Conservation (phyloP, 2,113 vertebrate species). For the Bufo gargarizans region DNA sequence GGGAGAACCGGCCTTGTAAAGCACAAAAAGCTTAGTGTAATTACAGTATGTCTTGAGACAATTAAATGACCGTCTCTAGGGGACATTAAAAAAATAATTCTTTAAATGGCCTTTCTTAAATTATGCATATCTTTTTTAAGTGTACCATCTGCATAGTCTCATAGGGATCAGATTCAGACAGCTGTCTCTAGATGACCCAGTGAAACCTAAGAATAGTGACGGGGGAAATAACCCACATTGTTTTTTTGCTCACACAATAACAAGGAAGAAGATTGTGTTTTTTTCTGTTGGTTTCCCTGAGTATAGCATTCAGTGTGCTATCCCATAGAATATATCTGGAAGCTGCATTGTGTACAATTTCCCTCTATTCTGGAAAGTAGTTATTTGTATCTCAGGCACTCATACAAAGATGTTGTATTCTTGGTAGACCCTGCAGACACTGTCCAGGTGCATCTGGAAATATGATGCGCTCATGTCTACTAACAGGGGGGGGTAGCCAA, state of each 20-base stretch:
- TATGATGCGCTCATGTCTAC: conserved; percentile 19
- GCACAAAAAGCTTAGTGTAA: conserved; percentile 59
- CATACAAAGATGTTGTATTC: conserved; percentile 62
- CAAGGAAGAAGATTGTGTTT: conserved; percentile 39
- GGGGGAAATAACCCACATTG: conserved; percentile 41
- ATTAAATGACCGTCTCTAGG: conserved; percentile 63
- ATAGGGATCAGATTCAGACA: conserved; percentile 49
- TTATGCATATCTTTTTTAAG: conserved; percentile 80
- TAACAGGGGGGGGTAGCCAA: background rate
- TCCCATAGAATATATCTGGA: conserved; percentile 7
- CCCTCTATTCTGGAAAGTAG: background rate
- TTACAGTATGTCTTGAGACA: conserved; percentile 64
- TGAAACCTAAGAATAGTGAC: conserved; percentile 47
- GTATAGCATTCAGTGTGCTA: background rate
- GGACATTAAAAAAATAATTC: conserved; percentile 74
- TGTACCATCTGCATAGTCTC: conserved; percentile 74
- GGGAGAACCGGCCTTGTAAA: conserved; percentile 31
- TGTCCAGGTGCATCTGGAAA: conserved; percentile 62
- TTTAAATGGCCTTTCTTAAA: conserved; percentile 78
- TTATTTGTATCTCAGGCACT: conserved; percentile 54
- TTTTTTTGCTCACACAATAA: conserved; percentile 56
- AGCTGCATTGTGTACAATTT: conserved; percentile 16
- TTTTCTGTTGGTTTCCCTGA: conserved; percentile 32
- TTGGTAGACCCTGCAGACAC: conserved; percentile 61
- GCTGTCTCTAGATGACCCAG: conserved; percentile 54